phyloP scores from a whole-genome alignment of 2,797 vertebrate species.

The Calcarius lapponicus region DNA sequence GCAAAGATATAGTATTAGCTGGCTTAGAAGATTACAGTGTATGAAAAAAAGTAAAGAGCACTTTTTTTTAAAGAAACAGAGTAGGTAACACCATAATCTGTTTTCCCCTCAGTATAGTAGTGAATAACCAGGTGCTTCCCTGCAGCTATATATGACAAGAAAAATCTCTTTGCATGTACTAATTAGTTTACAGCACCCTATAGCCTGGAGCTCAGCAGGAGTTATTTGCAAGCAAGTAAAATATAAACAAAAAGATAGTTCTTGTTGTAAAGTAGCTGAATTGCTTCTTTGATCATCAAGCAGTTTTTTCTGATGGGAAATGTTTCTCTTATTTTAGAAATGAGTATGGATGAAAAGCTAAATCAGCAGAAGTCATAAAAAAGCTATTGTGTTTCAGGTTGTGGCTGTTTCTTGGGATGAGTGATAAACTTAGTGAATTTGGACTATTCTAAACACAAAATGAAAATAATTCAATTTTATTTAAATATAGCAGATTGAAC shows the following conservation, averaged over 20 bases:
- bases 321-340: neutral
- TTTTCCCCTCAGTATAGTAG: neutral
- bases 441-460: neutral
- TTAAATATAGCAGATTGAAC: neutral
- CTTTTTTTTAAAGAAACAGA: neutral
- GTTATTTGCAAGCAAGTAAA: slow-evolving; percentile 58
- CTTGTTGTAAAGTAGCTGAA: neutral
- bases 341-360: neutral
- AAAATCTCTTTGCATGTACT: slow-evolving; percentile 44
- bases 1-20: neutral
- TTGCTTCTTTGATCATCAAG: neutral
- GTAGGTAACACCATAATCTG: neutral
- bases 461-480: neutral
- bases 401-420: neutral
- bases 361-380: neutral
- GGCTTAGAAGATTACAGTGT: neutral
- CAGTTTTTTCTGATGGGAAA: neutral
- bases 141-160: slow-evolving; percentile 20
- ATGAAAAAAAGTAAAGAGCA: neutral
- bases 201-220: slow-evolving; percentile 27
- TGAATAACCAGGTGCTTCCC: slow-evolving; percentile 32
- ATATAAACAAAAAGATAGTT: slow-evolving; percentile 60
- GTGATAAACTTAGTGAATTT: neutral
- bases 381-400: neutral
- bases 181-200: slow-evolving; percentile 72